Evolutionary conservation across 2,888 invertebrate genomes (phyloP).

Genomic region (Volucella zonaria): DNA sequence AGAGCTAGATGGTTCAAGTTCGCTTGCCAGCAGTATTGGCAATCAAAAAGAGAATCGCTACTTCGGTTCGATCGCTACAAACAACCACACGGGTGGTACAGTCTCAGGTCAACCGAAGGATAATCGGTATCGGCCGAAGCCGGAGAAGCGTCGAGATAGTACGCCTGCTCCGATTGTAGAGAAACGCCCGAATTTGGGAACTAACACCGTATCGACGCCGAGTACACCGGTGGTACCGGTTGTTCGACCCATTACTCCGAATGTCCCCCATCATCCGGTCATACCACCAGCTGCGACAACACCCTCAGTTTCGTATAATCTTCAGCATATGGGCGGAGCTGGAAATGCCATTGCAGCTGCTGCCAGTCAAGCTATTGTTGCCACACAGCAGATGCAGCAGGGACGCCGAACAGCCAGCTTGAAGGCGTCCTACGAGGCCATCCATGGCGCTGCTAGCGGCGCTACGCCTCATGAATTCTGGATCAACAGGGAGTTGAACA

Average conservation of each 20-base stretch:
- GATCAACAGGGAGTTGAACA: constrained; percentile 86
- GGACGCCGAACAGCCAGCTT: constrained; percentile 96
- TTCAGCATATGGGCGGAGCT: constrained; percentile 93
- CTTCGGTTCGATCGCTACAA: constrained; percentile 80
- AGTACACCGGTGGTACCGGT: constrained; percentile 79
- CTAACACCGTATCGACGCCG: constrained; percentile 68
- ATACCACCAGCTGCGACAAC: constrained; percentile 78
- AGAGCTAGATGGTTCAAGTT: constrained; percentile 88
- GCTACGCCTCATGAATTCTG: constrained; percentile 86
- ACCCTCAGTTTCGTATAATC: constrained; percentile 85
- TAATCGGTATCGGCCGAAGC: constrained; percentile 85
- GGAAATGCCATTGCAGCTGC: constrained; percentile 96
- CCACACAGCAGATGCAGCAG: constrained; percentile 97
- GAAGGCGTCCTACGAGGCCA: constrained; percentile 97
- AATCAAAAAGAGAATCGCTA: constrained; percentile 92
- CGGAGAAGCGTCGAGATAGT: constrained; percentile 90
- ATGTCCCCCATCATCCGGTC: constrained; percentile 79
- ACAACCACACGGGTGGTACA: constrained; percentile 75
- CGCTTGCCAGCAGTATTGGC: constrained; percentile 82
- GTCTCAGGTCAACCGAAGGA: constrained; percentile 75
- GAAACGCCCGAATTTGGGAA: constrained; percentile 79
- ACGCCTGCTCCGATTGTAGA: constrained; percentile 78
- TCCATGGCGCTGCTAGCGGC: constrained; percentile 87
- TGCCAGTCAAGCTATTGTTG: constrained; percentile 97
- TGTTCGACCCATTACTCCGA: constrained; percentile 77